Conservation (phyloP, 2,888 invertebrate species). For the Drosophila paucipuncta region DNA sequence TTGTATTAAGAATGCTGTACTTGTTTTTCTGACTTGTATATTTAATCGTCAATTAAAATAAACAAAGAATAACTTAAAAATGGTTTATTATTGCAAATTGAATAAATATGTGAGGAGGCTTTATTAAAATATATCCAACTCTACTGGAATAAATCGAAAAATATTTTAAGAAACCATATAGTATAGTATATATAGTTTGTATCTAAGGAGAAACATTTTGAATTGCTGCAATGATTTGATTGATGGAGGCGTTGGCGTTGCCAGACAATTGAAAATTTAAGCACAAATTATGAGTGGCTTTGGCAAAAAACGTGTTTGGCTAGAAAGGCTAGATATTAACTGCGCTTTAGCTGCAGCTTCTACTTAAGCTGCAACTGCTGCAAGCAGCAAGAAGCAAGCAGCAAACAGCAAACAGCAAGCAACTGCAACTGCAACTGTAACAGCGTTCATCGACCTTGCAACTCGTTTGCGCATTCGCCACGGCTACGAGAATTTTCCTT, state of each 20-base stretch:
- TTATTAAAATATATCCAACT: background rate
- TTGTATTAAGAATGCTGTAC: background rate
- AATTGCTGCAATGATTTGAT: slow-evolving; percentile 1
- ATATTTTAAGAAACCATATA: background rate
- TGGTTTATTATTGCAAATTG: background rate
- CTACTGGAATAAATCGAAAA: background rate
- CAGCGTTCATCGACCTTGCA: slow-evolving; percentile 85
- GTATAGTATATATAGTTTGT: background rate
- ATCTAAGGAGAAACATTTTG: background rate
- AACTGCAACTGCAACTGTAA: slow-evolving; percentile 38
- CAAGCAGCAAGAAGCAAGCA: slow-evolving; percentile 3
- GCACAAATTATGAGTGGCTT: slow-evolving; percentile 44
- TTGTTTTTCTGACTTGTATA: background rate
- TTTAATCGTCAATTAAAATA: background rate
- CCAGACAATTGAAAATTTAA: slow-evolving; percentile 39
- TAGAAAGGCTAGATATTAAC: slow-evolving; percentile 41
- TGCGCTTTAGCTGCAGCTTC: slow-evolving; percentile 31
- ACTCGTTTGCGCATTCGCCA: slow-evolving; percentile 78
- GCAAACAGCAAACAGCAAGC: slow-evolving; percentile 1
- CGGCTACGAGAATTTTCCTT: slow-evolving; percentile 43
- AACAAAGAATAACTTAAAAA: background rate
- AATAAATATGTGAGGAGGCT: background rate
- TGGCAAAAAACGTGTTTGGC: slow-evolving; percentile 57
- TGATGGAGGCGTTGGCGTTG: slow-evolving; percentile 16
- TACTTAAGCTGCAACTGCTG: slow-evolving; percentile 24